These are phyloP conservation scores for Tor tambroides DNA, from an alignment of 2,113 vertebrate genomes.

Conservation along the genomic window DNA sequence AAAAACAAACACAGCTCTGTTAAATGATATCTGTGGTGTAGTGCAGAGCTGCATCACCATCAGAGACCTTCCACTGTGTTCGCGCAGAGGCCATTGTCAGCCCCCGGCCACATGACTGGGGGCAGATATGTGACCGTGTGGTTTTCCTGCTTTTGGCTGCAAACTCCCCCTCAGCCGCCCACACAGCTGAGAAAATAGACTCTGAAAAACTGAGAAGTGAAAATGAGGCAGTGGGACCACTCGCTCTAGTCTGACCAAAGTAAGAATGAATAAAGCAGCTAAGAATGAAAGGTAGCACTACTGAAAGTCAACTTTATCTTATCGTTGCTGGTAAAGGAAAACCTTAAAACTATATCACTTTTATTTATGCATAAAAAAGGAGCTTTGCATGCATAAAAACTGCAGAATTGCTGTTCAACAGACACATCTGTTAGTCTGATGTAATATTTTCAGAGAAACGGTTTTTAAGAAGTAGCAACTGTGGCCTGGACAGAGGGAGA, in stretches of 20 bases:
- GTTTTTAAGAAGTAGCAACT: not conserved
- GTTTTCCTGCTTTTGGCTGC: slow-evolving; percentile 51
- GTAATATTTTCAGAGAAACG: not conserved
- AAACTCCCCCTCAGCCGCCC: slow-evolving; percentile 1
- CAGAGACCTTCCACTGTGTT: not conserved
- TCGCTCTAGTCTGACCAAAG: not conserved
- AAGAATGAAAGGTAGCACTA: not conserved
- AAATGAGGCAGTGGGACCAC: slow-evolving; percentile 25
- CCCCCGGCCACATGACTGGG: slow-evolving; percentile 24
- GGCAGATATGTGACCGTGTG: slow-evolving; percentile 51
- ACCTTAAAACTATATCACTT: not conserved
- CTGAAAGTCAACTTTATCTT: not conserved
- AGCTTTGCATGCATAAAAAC: not conserved
- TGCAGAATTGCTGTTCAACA: not conserved
- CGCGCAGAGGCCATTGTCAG: not conserved
- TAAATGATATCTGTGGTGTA: not conserved
- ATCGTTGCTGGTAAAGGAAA: not conserved
- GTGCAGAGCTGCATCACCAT: not conserved
- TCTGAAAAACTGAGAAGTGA: slow-evolving; percentile 8
- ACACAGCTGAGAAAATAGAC: slow-evolving; percentile 39
- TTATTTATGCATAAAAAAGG: too few species aligned
- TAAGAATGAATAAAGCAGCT: not conserved
- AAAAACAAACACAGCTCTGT: not conserved
- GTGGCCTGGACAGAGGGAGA: not conserved
- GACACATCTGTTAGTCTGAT: not conserved